phyloP scores from a whole-genome alignment of 2,797 vertebrate species.

The Semotilus atromaculatus region DNA sequence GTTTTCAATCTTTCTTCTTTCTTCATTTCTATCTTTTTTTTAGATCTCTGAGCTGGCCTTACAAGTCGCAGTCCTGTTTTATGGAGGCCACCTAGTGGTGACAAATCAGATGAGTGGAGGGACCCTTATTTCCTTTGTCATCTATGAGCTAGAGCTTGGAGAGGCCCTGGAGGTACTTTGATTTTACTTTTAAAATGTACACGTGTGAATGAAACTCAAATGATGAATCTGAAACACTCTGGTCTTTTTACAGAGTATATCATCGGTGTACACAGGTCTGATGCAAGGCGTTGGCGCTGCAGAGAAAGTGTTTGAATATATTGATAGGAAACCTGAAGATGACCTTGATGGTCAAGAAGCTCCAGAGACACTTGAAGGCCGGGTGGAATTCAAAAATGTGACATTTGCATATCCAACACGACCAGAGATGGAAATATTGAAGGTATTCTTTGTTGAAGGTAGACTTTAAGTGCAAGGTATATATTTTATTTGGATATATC shows the following conservation, averaged over 20 bases:
- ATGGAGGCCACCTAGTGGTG: constrained; percentile 91
- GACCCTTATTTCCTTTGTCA: constrained; percentile 89
- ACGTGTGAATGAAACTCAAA: background rate
- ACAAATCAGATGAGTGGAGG: constrained; percentile 88
- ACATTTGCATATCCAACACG: constrained; percentile 91
- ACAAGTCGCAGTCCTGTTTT: constrained; percentile 90
- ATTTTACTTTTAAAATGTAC: background rate
- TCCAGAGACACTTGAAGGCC: constrained; percentile 83
- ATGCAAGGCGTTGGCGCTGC: constrained; percentile 96
- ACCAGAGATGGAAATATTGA: constrained; percentile 84
- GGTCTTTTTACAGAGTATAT: constrained; percentile 80
- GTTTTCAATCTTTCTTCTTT: background rate
- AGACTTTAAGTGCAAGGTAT: background rate
- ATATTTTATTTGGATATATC: background rate
- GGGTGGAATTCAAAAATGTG: constrained; percentile 91
- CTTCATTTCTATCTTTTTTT: constrained; percentile 26
- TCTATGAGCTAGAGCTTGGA: constrained; percentile 91
- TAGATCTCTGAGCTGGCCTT: constrained; percentile 90
- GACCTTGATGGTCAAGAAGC: constrained; percentile 79
- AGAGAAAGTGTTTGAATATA: constrained; percentile 96
- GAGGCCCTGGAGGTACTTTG: constrained; percentile 89
- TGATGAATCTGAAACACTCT: background rate
- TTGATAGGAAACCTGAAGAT: constrained; percentile 87
- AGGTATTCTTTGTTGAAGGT: constrained; percentile 74
- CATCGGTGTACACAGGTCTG: constrained; percentile 91